Conservation (phyloP, 35 echinoderm and acorn worm genomes). For the Apostichopus californicus region DNA sequence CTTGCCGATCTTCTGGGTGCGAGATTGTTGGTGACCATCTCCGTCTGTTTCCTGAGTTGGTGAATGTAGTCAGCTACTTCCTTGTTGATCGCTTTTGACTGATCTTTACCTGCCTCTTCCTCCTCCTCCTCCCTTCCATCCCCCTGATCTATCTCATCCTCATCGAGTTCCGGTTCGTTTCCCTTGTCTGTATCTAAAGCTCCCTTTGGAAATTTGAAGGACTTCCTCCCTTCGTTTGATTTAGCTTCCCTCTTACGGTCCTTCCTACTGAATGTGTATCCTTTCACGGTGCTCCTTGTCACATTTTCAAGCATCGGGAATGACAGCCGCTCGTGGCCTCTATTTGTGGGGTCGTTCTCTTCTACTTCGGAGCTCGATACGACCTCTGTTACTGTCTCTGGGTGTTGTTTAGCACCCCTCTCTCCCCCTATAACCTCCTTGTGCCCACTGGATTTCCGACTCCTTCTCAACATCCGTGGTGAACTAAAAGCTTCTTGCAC, state of each 20-base stretch:
- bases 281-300: background rate
- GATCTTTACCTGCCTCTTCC: background rate
- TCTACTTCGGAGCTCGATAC: conserved; percentile 24
- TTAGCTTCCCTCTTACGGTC: background rate
- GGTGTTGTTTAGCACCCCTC: too few relatives aligned
- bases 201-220: background rate
- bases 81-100: background rate
- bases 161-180: background rate
- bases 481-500: too few relatives aligned
- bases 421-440: too few relatives aligned
- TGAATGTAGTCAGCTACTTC: background rate
- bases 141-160: background rate
- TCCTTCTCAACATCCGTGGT: too few relatives aligned
- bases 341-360: background rate
- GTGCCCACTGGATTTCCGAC: too few relatives aligned
- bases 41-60: background rate
- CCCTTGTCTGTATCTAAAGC: background rate
- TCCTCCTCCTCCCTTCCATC: background rate
- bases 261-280: background rate
- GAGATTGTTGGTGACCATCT: too few relatives aligned
- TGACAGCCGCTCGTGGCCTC: background rate
- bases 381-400: background rate
- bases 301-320: background rate
- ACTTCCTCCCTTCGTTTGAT: background rate
- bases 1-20: background rate